Evolutionary conservation across 1,140 invertebrate species (phyloP).

Genomic region (Holcopasites calliopsidis): DNA sequence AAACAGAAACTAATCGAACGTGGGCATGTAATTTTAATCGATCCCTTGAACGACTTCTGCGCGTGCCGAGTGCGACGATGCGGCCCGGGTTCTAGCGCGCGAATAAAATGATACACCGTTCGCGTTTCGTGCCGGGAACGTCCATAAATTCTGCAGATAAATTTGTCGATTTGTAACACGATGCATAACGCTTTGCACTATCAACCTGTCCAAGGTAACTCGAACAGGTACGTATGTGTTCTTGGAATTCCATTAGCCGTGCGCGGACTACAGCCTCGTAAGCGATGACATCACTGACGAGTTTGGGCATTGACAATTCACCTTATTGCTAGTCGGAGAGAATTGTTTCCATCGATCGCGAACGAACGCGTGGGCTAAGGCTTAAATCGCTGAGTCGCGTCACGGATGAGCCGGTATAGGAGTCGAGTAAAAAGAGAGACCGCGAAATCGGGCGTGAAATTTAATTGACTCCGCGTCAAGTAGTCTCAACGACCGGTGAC

Average conservation of each 20-base stretch:
- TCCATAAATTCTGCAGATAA: background rate
- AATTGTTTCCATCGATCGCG: background rate
- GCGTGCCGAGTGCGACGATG: background rate
- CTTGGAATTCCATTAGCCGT: background rate
- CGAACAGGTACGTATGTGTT: background rate
- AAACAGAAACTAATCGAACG: background rate
- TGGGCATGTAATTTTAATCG: background rate
- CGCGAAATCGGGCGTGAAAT: constrained; percentile 26
- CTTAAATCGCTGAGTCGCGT: background rate
- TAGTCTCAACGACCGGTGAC: constrained; percentile 48
- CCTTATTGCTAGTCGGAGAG: background rate
- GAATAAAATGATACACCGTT: background rate
- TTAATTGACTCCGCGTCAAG: constrained; percentile 60
- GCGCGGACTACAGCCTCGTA: too few relatives aligned
- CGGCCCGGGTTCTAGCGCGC: background rate
- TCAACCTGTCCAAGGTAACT: constrained; percentile 18
- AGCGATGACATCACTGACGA: constrained; percentile 27
- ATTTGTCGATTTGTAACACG: background rate
- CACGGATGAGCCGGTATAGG: background rate
- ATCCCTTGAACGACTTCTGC: background rate
- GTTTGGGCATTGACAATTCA: constrained; percentile 11
- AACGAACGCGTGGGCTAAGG: too few relatives aligned
- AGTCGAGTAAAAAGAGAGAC: background rate
- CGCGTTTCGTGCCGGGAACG: background rate
- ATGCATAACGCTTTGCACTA: background rate